phyloP scores from a whole-genome alignment of 2,113 vertebrate species.

The Poecile atricapillus region DNA sequence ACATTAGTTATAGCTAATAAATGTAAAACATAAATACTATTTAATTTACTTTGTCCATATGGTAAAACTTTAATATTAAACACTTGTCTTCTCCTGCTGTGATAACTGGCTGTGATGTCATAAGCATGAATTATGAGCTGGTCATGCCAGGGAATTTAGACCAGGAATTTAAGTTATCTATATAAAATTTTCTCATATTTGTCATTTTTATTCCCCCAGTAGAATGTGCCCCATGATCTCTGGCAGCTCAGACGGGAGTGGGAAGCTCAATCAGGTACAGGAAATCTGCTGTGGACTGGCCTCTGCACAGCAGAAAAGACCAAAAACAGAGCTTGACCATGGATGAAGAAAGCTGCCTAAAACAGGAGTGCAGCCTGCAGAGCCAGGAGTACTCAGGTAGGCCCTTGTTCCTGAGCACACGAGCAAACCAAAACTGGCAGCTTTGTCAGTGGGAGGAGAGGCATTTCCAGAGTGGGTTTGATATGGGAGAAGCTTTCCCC shows the following conservation, averaged over 20 bases:
- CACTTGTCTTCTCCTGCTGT: neutral
- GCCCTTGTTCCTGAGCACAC: neutral
- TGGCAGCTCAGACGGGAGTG: neutral
- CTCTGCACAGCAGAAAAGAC: neutral
- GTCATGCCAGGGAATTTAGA: neutral
- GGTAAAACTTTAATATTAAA: neutral
- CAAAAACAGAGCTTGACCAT: neutral
- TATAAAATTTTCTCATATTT: neutral
- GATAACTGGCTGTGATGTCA: neutral
- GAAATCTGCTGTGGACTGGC: neutral
- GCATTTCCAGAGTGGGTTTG: neutral
- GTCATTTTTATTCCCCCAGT: neutral
- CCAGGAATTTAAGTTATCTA: neutral
- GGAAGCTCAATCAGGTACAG: neutral
- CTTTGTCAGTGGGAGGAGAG: neutral
- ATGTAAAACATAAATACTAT: neutral
- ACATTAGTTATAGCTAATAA: neutral
- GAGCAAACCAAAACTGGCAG: neutral
- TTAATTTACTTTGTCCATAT: neutral
- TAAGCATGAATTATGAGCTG: neutral
- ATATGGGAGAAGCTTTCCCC: neutral
- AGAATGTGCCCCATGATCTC: neutral
- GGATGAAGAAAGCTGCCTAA: neutral
- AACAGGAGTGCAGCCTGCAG: neutral
- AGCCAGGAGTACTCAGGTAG: neutral